Conservation (phyloP, 2,888 invertebrate genomes). For the Drosophila fungiperda region DNA sequence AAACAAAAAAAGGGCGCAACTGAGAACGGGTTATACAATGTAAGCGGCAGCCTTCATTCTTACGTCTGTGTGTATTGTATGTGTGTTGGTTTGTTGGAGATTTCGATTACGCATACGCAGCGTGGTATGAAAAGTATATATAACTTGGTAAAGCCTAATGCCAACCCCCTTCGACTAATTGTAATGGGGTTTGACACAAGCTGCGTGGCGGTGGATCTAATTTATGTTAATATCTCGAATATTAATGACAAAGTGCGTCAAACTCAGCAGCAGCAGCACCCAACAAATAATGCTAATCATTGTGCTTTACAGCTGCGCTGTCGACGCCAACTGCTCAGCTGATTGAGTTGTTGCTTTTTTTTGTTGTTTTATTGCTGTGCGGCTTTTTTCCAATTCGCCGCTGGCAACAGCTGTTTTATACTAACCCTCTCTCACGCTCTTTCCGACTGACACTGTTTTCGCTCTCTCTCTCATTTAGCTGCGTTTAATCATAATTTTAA, state of each 20-base stretch:
- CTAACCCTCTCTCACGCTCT: conserved; percentile 20
- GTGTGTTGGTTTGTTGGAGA: conserved; percentile 5
- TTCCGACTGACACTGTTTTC: neutral
- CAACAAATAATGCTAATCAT: conserved; percentile 36
- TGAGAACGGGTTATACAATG: conserved; percentile 39
- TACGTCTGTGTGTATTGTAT: conserved; percentile 1
- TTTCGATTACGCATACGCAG: conserved; percentile 47
- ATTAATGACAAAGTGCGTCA: conserved; percentile 46
- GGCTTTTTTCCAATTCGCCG: conserved; percentile 70
- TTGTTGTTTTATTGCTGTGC: conserved; percentile 21
- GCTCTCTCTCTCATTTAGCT: conserved; percentile 14
- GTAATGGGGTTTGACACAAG: conserved; percentile 26
- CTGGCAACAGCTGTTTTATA: conserved; percentile 68
- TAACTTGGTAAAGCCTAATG: conserved; percentile 28
- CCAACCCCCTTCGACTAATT: conserved; percentile 26
- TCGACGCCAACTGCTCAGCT: conserved; percentile 55
- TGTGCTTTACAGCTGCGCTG: conserved; percentile 28
- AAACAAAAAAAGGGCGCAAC: conserved; percentile 30
- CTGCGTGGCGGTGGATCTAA: conserved; percentile 37
- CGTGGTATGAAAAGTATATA: conserved; percentile 32
- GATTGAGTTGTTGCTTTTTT: conserved; percentile 51
- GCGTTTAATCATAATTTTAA: conserved; percentile 78
- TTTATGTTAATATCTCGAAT: conserved; percentile 62
- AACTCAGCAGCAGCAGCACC: conserved; percentile 15
- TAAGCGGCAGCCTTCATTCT: conserved; percentile 28